Conservation (phyloP, 2,797 vertebrate genomes). For the Typhlichthys subterraneus region DNA sequence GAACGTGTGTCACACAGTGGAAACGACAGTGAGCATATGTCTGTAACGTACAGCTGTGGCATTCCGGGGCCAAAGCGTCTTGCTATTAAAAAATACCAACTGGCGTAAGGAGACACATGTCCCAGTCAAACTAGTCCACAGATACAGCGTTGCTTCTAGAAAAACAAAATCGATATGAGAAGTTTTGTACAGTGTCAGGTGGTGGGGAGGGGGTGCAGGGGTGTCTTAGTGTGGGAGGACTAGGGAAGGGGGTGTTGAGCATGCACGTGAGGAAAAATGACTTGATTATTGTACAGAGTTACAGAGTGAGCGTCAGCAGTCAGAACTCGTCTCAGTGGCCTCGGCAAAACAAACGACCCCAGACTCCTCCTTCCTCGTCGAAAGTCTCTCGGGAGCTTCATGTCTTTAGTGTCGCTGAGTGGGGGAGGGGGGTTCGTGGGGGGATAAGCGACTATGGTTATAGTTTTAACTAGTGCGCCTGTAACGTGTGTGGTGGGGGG, state of each 20-base stretch:
- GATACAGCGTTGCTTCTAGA: slow-evolving; percentile 56
- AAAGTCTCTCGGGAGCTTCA: slow-evolving; percentile 62
- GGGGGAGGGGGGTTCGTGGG: slow-evolving; percentile 34
- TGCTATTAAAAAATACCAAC: slow-evolving; percentile 61
- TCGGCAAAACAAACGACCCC: too few relatives aligned
- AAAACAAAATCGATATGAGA: slow-evolving; percentile 40
- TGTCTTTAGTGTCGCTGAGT: slow-evolving; percentile 38
- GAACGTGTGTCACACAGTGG: slow-evolving; percentile 64
- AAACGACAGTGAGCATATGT: slow-evolving; percentile 40
- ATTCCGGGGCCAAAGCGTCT: slow-evolving; percentile 46
- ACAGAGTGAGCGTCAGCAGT: slow-evolving; percentile 85
- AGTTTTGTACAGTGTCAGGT: slow-evolving; percentile 75
- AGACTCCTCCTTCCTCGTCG: too few relatives aligned
- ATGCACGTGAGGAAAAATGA: slow-evolving; percentile 66
- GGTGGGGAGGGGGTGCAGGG: slow-evolving; percentile 41
- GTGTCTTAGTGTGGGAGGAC: slow-evolving; percentile 25
- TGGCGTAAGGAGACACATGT: slow-evolving; percentile 63
- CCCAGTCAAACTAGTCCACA: slow-evolving; percentile 53
- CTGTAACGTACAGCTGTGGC: slow-evolving; percentile 52
- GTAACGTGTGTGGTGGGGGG: slow-evolving; percentile 76
- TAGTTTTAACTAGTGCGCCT: slow-evolving; percentile 29
- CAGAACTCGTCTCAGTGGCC: slow-evolving; percentile 70
- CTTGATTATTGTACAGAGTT: slow-evolving; percentile 87
- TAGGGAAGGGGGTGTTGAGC: slow-evolving; percentile 5
- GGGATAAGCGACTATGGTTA: slow-evolving; percentile 44